Evolutionary conservation across 2,888 invertebrate genomes (phyloP), one percentile per base, ranked within the genome.

Genomic region (Dimorphilus gyrociliatus): DNA sequence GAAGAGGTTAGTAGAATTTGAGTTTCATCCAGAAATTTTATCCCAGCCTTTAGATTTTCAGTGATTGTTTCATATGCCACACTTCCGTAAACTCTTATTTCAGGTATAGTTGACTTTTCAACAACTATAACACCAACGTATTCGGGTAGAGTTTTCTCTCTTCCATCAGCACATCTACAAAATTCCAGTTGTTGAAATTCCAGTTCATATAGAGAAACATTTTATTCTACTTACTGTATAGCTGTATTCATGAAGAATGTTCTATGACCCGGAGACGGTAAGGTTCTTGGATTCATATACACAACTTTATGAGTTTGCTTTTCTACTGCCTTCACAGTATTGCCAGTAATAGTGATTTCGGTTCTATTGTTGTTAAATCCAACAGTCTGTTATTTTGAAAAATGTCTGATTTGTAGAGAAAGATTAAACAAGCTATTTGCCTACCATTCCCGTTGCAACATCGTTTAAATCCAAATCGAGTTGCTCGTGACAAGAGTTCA

Each of bases 211-310:
- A n/a, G n/a, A n/a, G n/a, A 16, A 31, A 8, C 8, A 12, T 13
- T 19, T n/a, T 7, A n/a, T n/a, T n/a, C 6, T 30, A 42, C 71
- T 65, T 48, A 78, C 74, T 70, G 72, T 44, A 86, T 75, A 35
- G 76, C 75, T 3, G 85, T 84, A 25, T 75, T 73, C 10, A 88
- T 68, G 44, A 75, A 74, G 50, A 86, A 71, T 55, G 82, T 85
- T 16, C 94, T 69, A 4, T 90, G 69, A 4, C 92, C 94, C 3
- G 90, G 85, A n/a, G 88, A 88, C 12, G 92, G 90, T 67, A 78
- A 82, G 47, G 78, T 75, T 34, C 88, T 72, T 10, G 78, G 76
- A 65, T 94, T 94, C 6, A 80, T 77, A 64, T 94, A 94, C 29
- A 85, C 78, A 44, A 94, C 53, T 30, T 55, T 45, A 19, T 49